phyloP scores from a whole-genome alignment of 2,797 vertebrate genomes.

The Anisognathus igniventris region DNA sequence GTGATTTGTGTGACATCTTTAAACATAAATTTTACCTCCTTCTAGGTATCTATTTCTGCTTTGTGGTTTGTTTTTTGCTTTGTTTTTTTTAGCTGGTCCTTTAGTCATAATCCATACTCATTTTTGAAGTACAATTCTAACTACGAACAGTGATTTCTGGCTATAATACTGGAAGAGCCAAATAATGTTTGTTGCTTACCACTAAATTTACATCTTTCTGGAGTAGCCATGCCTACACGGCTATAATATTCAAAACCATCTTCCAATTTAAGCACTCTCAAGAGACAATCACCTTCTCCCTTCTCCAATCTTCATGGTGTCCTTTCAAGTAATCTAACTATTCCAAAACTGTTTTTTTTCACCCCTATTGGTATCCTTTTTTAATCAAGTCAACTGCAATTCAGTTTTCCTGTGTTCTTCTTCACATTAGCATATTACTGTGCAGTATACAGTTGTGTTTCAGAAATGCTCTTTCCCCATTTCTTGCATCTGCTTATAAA shows the following conservation, averaged over 20 bases:
- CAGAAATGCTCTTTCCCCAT: neutral
- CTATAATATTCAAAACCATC: neutral
- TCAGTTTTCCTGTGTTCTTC: neutral
- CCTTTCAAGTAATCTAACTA: neutral
- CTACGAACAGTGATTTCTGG: neutral
- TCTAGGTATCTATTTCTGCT: neutral
- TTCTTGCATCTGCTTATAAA: neutral
- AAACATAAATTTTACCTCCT: neutral
- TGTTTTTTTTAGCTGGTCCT: neutral
- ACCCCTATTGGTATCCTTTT: fast-evolving
- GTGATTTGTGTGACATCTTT: neutral
- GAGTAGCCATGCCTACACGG: neutral
- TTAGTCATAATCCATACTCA: neutral
- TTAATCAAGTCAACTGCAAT: neutral
- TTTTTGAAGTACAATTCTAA: neutral
- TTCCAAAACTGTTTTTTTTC: neutral
- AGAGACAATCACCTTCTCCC: neutral
- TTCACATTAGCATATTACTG: neutral
- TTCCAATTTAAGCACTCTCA: neutral
- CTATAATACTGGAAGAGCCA: neutral
- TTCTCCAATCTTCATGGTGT: neutral
- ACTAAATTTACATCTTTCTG: neutral
- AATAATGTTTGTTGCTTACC: neutral
- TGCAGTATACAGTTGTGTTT: neutral
- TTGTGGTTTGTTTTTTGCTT: fast-evolving